These are phyloP conservation scores for Trachymyrmex cornetzi DNA, from an alignment of 1,140 invertebrate genomes.

Conservation along the genomic window DNA sequence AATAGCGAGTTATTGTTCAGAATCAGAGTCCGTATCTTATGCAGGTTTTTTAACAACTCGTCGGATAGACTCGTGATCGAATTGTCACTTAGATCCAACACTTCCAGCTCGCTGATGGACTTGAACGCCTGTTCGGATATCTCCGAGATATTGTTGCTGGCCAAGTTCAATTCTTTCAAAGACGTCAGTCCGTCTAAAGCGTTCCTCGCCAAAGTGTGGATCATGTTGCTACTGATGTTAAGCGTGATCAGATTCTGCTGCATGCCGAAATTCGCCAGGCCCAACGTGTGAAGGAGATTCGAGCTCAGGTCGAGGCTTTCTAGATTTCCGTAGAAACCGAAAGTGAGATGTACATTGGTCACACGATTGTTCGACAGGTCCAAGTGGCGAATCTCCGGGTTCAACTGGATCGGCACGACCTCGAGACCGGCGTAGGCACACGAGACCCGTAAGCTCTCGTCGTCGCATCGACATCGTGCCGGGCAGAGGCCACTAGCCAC, in stretches of 20 bases:
- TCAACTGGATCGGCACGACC: slow-evolving; percentile 95
- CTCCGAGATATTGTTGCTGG: slow-evolving; percentile 92
- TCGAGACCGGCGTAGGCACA: slow-evolving; percentile 93
- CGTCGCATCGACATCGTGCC: slow-evolving; percentile 93
- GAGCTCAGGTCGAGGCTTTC: slow-evolving; percentile 92
- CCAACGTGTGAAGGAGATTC: slow-evolving; percentile 92
- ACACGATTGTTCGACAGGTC: slow-evolving; percentile 93
- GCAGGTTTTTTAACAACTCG: slow-evolving; percentile 90
- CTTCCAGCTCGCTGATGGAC: slow-evolving; percentile 90
- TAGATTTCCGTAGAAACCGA: slow-evolving; percentile 93
- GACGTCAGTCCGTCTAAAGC: slow-evolving; percentile 91
- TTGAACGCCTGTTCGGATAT: slow-evolving; percentile 91
- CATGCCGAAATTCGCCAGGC: slow-evolving; percentile 92
- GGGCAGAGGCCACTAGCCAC: slow-evolving; percentile 90
- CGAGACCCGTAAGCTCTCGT: slow-evolving; percentile 90
- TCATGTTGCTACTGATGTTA: slow-evolving; percentile 92
- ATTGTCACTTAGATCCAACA: slow-evolving; percentile 92
- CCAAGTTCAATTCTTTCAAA: slow-evolving; percentile 90
- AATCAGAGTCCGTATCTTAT: slow-evolving; percentile 90
- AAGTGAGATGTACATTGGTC: slow-evolving; percentile 90
- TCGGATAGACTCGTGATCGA: slow-evolving; percentile 90
- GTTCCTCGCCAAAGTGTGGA: slow-evolving; percentile 91
- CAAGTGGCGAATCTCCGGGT: slow-evolving; percentile 93
- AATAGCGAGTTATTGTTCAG: slow-evolving; percentile 93
- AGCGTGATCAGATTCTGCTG: slow-evolving; percentile 90